These are phyloP conservation scores for Ophion ventricosus DNA, from an alignment of 2,888 invertebrate genomes.

Conservation along the genomic window DNA sequence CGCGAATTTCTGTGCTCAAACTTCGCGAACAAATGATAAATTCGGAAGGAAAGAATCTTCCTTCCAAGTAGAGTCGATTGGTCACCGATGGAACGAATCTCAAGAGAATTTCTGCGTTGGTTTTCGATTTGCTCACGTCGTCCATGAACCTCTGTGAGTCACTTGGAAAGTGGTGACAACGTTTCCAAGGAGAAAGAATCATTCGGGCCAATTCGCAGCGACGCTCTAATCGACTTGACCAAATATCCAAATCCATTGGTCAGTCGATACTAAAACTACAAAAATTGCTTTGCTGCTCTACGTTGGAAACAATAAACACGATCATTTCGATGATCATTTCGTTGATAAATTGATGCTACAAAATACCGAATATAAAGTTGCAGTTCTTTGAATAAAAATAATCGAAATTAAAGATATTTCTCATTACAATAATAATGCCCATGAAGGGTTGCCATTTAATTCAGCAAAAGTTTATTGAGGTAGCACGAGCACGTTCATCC, in stretches of 20 bases:
- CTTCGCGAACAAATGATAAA: not conserved
- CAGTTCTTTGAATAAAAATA: not conserved
- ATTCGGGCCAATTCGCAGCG: slow-evolving; percentile 29
- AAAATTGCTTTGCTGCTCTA: not conserved
- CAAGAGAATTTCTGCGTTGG: not conserved
- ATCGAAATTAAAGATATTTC: not conserved
- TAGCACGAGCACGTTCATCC: no score
- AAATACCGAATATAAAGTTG: not conserved
- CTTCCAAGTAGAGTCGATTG: not conserved
- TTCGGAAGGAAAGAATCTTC: not conserved
- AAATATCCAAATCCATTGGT: not conserved
- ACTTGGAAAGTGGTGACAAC: slow-evolving; percentile 21
- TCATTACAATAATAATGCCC: no score
- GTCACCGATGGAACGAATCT: slow-evolving; percentile 8
- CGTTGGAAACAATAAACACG: not conserved
- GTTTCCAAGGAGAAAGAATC: slow-evolving; percentile 37
- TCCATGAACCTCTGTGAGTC: slow-evolving; percentile 37
- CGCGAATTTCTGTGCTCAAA: not conserved
- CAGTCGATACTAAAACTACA: not conserved
- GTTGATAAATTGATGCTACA: not conserved
- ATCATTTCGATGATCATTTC: not conserved
- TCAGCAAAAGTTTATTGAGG: no score
- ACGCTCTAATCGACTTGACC: slow-evolving; percentile 43
- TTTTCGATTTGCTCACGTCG: not conserved
- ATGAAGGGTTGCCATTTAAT: no score